Conservation (phyloP, 2,797 vertebrate genomes). For the Schizopygopsis malacanthus region DNA sequence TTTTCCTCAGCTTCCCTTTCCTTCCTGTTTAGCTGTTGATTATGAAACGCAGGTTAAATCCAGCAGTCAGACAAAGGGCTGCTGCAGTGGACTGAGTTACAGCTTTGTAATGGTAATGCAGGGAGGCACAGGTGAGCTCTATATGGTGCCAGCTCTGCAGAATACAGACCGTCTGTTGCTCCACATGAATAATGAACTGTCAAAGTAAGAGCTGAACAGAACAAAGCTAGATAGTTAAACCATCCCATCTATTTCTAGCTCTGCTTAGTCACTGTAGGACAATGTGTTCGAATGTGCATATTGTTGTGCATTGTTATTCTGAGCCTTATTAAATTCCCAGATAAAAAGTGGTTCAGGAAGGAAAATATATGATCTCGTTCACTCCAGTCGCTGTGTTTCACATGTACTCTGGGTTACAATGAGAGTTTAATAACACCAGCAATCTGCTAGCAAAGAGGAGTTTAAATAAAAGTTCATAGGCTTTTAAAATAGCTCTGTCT, state of each 20-base stretch:
- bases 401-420: neutral
- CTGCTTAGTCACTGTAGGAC: conserved; percentile 18
- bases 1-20: conserved; percentile 56
- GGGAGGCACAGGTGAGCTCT: conserved; percentile 13
- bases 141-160: conserved; percentile 15
- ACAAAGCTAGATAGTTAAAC: conserved; percentile 24
- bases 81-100: conserved; percentile 31
- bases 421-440: neutral
- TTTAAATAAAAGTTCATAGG: conserved; percentile 3
- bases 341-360: conserved; percentile 10
- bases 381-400: neutral
- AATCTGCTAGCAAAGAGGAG: neutral
- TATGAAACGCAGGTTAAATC: conserved; percentile 51
- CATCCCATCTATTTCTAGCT: neutral
- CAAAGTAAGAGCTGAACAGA: neutral
- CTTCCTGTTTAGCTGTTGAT: conserved; percentile 59
- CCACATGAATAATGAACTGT: conserved; percentile 23
- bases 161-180: neutral
- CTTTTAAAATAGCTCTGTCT: neutral
- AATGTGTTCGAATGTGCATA: conserved; percentile 13
- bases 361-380: neutral
- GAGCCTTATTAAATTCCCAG: conserved; percentile 4
- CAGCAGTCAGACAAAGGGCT: conserved; percentile 31
- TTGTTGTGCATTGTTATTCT: conserved; percentile 17
- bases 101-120: conserved; percentile 36